Evolutionary conservation across 2,113 vertebrate genomes (phyloP).

Genomic region (Cnemophilus loriae): DNA sequence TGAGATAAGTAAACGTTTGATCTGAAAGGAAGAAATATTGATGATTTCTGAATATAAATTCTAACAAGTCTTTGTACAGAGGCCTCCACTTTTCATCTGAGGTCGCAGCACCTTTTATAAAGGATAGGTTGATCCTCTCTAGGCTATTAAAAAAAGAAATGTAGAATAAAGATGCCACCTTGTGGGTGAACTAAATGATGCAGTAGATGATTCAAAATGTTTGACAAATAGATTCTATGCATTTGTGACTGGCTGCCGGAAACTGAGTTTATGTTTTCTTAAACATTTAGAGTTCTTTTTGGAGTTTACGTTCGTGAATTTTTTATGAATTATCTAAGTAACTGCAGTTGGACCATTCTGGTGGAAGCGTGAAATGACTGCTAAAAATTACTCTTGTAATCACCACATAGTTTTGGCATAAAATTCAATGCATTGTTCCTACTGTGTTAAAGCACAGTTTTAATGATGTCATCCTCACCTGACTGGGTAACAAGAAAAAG

Average conservation of each 20-base stretch:
- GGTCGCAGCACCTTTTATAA: not conserved
- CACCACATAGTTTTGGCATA: not conserved
- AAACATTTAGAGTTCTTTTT: not conserved
- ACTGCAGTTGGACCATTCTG: not conserved
- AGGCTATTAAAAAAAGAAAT: not conserved
- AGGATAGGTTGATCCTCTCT: not conserved
- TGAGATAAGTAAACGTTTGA: not conserved
- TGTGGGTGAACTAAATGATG: conserved; percentile 20
- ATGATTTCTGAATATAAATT: not conserved
- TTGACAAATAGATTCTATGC: not conserved
- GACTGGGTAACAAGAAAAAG: not conserved
- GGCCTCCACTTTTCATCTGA: not conserved
- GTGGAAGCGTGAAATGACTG: not conserved
- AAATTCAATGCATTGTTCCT: not conserved
- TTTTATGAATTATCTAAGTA: not conserved
- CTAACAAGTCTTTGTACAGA: not conserved
- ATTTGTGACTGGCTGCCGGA: not conserved
- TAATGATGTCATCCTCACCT: not conserved
- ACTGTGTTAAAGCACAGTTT: not conserved
- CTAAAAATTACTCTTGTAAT: not conserved
- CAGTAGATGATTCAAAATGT: not conserved
- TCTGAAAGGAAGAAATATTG: not conserved
- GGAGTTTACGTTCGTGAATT: accelerated
- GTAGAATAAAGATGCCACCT: conserved; percentile 43
- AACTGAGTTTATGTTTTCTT: not conserved